Base-by-base conservation (phyloP, 2,888 invertebrate species). In the Oxystoma pomonae region DNA sequence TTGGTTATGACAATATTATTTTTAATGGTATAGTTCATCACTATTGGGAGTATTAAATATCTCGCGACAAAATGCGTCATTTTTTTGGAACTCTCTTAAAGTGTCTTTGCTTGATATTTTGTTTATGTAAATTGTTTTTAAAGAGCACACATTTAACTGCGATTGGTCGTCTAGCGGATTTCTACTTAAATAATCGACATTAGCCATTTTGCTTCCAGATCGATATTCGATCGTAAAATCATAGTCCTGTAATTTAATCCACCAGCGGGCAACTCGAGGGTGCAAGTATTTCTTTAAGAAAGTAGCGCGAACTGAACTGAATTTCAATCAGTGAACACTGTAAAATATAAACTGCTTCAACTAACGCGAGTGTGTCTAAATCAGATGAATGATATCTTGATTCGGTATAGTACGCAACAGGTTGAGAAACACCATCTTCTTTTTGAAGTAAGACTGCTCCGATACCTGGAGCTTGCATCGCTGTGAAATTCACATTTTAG, bases 141-240 rank as follows among this genome's bases (percentile, higher is more conserved):
- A 59, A 5, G 55, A 51, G 18, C 58, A 62, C 21, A 62, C 62
- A 58, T 62, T 62, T 58, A 65, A 35, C n/a, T 17, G 51, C 19
- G 17, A 16, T 16, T 57, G 55, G 20, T 65, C 53, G 19, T 64
- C 57, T 16, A 62, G 18, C 1, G 63, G 65, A 22, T 70, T 70
- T 19, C 70, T 60, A 21, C 68, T 70, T 57, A 72, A 62, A 60
- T 67, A 68, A 20, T 72, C 69, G 3, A 70, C 68, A 63, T 71
- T 70, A 12, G 62, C 53, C 69, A 72, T 72, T 59, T 66, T 68
- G 49, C 50, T 35, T 49, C 70, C 71, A 16, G 68, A 62, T 20
- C 71, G 55, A 64, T 72, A 71, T 60, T 70, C 68, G 16, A 73
- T 67, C 1, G 35, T 19, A 60, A 72, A 71, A 55, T 73, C 67